These are phyloP conservation scores for Pangasius larnaudii DNA, from an alignment of 2,797 vertebrate species.

Conservation along the genomic window DNA sequence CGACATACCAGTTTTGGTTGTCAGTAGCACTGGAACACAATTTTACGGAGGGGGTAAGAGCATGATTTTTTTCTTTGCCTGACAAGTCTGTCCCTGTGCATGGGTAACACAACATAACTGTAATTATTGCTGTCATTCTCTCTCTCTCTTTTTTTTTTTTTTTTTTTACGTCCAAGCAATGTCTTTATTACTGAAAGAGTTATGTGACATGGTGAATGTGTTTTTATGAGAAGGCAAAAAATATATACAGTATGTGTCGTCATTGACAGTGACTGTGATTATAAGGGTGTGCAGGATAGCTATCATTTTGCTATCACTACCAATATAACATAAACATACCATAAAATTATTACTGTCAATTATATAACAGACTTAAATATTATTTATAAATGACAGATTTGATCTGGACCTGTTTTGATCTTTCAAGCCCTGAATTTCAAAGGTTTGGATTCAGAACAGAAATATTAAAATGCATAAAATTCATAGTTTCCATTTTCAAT, in stretches of 20 bases:
- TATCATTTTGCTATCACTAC: not conserved
- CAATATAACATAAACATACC: not conserved
- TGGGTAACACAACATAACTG: not conserved
- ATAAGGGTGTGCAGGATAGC: not conserved
- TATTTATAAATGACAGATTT: not conserved
- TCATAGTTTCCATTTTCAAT: not conserved
- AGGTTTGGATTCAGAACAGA: not conserved
- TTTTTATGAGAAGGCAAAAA: not conserved
- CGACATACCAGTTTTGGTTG: not conserved
- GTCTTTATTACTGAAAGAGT: not conserved
- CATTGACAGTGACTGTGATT: not conserved
- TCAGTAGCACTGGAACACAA: not conserved
- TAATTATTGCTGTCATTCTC: constrained; percentile 2
- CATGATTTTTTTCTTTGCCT: not conserved
- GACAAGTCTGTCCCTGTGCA: not conserved
- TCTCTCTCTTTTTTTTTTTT: too few species aligned
- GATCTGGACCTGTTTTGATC: not conserved
- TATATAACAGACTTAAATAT: not conserved
- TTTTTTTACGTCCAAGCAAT: not conserved
- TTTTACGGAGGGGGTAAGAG: not conserved
- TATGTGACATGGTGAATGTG: not conserved
- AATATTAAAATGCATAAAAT: not conserved
- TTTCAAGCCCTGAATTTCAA: not conserved
- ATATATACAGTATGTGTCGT: not conserved
- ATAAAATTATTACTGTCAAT: not conserved